Conservation (phyloP, 2,113 vertebrate genomes). For the Equus przewalskii region DNA sequence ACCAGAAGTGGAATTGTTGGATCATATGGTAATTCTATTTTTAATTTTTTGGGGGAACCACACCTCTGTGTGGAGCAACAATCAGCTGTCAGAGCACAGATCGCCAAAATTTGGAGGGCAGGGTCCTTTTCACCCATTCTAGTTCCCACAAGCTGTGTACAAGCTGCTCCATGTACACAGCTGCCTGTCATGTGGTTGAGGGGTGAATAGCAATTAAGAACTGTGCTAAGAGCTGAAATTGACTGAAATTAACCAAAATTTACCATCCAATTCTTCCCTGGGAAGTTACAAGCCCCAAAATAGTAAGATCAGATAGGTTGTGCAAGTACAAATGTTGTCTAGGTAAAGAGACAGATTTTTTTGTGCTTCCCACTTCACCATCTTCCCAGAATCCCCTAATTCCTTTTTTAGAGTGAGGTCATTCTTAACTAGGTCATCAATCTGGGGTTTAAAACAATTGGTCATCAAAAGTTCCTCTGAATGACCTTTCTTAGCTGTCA, state of each 20-base stretch:
- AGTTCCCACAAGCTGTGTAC: background rate
- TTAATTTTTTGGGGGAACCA: background rate
- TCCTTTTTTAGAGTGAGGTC: background rate
- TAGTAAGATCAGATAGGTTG: background rate
- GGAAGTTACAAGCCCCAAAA: background rate
- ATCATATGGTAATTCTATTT: background rate
- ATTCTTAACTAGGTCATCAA: background rate
- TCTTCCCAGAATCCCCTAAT: background rate
- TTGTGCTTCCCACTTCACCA: background rate
- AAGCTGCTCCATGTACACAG: accelerated
- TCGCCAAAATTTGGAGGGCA: background rate
- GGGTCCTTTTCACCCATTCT: background rate
- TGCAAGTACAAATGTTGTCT: background rate
- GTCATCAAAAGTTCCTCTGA: background rate
- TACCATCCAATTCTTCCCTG: background rate
- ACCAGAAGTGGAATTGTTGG: background rate
- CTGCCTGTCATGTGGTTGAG: background rate
- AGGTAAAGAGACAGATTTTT: background rate
- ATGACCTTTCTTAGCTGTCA: background rate
- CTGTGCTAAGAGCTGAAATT: background rate
- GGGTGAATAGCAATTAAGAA: background rate
- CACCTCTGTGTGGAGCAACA: background rate
- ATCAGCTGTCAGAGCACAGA: background rate
- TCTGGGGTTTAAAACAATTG: background rate
- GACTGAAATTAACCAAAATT: background rate